Percentiles rank a stretch among this genome's conserved stretches.
phyloP scores from a whole-genome alignment of 1,140 invertebrate genomes.

The Dufourea novaeangliae region DNA sequence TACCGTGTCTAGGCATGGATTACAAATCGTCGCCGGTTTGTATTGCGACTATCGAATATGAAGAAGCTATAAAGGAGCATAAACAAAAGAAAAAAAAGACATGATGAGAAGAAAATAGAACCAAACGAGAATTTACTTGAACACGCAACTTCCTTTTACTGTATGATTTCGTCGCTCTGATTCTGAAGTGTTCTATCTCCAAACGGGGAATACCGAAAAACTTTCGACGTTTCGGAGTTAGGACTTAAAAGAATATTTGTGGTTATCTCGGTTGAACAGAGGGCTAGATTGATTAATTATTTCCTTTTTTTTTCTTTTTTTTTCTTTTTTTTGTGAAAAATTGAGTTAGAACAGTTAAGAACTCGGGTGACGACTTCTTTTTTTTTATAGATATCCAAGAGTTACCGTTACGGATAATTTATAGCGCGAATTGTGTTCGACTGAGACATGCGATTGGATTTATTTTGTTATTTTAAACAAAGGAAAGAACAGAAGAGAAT shows the following conservation, averaged over 20 bases:
- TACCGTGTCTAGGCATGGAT: constrained; percentile 21
- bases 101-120: constrained; percentile 2
- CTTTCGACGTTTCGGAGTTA: no score
- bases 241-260: no score
- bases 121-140: constrained; percentile 28
- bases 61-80: constrained; percentile 23
- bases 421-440: constrained; percentile 21
- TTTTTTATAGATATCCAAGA: constrained; percentile 30
- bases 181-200: no score
- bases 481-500: not conserved
- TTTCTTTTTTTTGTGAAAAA: no score
- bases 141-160: constrained; percentile 39
- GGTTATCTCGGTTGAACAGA: no score
- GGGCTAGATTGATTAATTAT: no score
- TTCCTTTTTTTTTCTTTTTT: no score
- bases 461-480: not conserved
- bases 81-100: constrained; percentile 2
- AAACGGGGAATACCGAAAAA: no score
- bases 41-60: constrained; percentile 35
- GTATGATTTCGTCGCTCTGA: no score
- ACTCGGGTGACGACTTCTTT: no score
- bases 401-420: constrained; percentile 30
- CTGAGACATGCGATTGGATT: not conserved
- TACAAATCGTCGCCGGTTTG: constrained; percentile 36
- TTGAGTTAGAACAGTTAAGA: no score